These are phyloP conservation scores for Lymantria dispar DNA, from an alignment of 2,888 invertebrate species.

Conservation along the genomic window DNA sequence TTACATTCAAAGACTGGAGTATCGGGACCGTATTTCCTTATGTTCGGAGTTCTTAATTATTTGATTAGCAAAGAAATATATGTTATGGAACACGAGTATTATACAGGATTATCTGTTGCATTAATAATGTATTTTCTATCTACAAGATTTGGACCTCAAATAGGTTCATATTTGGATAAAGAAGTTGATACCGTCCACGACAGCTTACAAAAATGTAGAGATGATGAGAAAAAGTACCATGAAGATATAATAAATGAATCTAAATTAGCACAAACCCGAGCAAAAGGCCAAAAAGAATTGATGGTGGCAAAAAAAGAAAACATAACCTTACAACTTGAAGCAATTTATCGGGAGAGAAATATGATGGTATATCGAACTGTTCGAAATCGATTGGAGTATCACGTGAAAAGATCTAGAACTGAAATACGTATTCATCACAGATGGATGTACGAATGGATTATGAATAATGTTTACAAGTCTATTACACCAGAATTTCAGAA, in stretches of 20 bases:
- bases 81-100: constrained; percentile 96
- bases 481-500: constrained; percentile 93
- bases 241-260: constrained; percentile 82
- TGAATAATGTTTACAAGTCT: constrained; percentile 89
- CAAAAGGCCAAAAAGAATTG: constrained; percentile 88
- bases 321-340: constrained; percentile 95
- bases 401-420: constrained; percentile 89
- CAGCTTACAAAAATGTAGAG: constrained; percentile 78
- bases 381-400: constrained; percentile 93
- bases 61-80: constrained; percentile 95
- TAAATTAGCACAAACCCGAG: constrained; percentile 87
- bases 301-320: constrained; percentile 95
- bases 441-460: constrained; percentile 97
- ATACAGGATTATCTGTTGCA: constrained; percentile 87
- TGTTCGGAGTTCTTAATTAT: constrained; percentile 89
- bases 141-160: constrained; percentile 86
- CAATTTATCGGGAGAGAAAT: constrained; percentile 88
- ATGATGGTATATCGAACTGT: constrained; percentile 80
- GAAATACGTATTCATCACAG: constrained; percentile 93
- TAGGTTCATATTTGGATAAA: constrained; percentile 85
- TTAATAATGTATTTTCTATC: constrained; percentile 81
- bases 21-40: constrained; percentile 94
- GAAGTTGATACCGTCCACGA: constrained; percentile 84
- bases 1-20: constrained; percentile 95
- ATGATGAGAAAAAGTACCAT: constrained; percentile 65